Conservation (phyloP, 2,113 vertebrate species). For the Entelurus aequoreus region DNA sequence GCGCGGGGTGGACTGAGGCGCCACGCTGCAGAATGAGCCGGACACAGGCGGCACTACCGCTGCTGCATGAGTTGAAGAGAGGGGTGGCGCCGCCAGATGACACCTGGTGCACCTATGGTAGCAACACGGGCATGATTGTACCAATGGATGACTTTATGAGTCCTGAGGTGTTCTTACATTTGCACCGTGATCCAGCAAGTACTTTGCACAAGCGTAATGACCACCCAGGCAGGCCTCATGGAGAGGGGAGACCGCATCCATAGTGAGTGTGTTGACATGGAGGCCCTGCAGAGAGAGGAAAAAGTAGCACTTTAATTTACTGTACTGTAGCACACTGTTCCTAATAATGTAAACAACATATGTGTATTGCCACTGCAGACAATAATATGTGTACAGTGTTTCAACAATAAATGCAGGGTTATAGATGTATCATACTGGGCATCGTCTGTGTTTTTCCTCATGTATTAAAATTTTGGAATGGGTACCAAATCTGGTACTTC, state of each 20-base stretch:
- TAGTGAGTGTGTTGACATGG: slow-evolving; percentile 79
- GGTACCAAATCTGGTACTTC: too few species aligned
- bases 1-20: slow-evolving; percentile 59
- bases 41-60: slow-evolving; percentile 80
- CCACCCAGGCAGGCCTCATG: slow-evolving; percentile 89
- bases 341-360: too few species aligned
- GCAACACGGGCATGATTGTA: too few species aligned
- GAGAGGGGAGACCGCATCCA: slow-evolving; percentile 83
- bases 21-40: slow-evolving; percentile 75
- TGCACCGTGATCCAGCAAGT: slow-evolving; percentile 80
- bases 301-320: neutral
- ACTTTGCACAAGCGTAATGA: slow-evolving; percentile 80
- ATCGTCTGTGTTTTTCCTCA: too few species aligned
- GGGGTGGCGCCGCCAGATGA: slow-evolving; percentile 82
- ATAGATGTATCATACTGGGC: too few species aligned
- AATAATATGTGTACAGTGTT: too few species aligned
- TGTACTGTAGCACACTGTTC: too few species aligned
- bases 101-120: slow-evolving; percentile 72
- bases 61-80: slow-evolving; percentile 83
- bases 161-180: slow-evolving; percentile 64
- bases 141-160: too few species aligned
- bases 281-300: slow-evolving; percentile 72
- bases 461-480: too few species aligned
- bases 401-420: too few species aligned
- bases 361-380: too few species aligned